phyloP scores from a whole-genome alignment of 2,113 vertebrate species.

The Edolisoma coerulescens region DNA sequence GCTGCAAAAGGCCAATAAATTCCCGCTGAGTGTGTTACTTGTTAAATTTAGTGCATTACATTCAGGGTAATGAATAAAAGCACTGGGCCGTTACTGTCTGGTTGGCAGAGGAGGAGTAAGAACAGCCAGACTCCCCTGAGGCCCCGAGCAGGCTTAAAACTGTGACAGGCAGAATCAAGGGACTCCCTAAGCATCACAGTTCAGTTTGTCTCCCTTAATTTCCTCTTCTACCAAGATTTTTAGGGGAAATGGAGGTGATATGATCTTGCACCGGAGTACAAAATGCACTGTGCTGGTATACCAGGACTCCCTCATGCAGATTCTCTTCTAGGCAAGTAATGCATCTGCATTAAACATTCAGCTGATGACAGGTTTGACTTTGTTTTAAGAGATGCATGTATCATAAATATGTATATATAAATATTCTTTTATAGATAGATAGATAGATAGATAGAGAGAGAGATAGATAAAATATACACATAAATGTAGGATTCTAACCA shows the following conservation, averaged over 20 bases:
- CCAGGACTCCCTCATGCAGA: neutral
- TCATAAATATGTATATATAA: neutral
- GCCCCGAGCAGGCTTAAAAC: constrained; percentile 37
- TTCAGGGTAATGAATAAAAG: constrained; percentile 78
- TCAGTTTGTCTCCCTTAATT: constrained; percentile 69
- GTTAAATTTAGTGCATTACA: constrained; percentile 80
- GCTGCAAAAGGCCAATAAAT: constrained; percentile 79
- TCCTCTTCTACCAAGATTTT: constrained; percentile 59
- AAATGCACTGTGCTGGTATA: constrained; percentile 27
- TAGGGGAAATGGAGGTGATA: constrained; percentile 44
- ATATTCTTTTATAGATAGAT: neutral
- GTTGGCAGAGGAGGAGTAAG: constrained; percentile 59
- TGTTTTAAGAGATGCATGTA: neutral
- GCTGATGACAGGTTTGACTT: neutral
- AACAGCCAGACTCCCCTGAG: constrained; percentile 74
- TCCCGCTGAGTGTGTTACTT: constrained; percentile 77
- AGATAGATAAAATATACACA: neutral
- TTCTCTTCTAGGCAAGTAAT: constrained; percentile 40
- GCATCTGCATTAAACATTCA: neutral
- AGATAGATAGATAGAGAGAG: neutral
- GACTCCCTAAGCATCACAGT: constrained; percentile 60
- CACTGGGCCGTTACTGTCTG: constrained; percentile 77
- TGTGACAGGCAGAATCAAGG: constrained; percentile 69
- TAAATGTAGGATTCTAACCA: neutral
- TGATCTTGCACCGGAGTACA: constrained; percentile 39